Base-by-base conservation (phyloP, 2,888 invertebrate species). In the Myathropa florea region DNA sequence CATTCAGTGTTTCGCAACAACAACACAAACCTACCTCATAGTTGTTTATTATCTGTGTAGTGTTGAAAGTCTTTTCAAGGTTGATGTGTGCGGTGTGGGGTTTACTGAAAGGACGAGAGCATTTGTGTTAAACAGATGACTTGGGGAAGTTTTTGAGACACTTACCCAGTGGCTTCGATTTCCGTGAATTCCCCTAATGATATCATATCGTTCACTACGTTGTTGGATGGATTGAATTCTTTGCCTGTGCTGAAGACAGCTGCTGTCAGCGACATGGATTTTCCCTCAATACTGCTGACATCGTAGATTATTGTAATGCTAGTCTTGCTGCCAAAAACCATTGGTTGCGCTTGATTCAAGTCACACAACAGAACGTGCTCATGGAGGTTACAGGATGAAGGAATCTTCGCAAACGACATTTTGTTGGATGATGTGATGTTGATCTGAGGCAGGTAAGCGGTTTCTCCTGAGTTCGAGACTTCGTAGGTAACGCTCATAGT, bases 361-460 rank as follows among this genome's bases (percentile, higher is more conserved):
- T 92, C 92, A 71, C 93, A 93, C 28, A 92, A 68, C 84, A 92
- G 90, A 0, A 90, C 88, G 2, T 90, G 89, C 1, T 89, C 90
- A 53, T 89, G 85, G 55, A 85, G 85, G 24, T 88, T 88, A 81
- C 93, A 93, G 28, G 90, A 90, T 12, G 92, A 90, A 0, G 93
- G 93, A 23, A 90, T 91, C 77, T 90, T 90, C 1, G 92, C 91
- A 64, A 93, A 92, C 14, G 90, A 89, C 89, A 92, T 89, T 2
- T 90, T 91, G 77, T 92, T 91, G 2, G 94, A 93, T 36, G 94
- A 91, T 12, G 92, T 92, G 2, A 94, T 91, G 71, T 92, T 91
- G 26, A 94, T 88, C 89, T 93, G 92, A 0, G 94, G 93, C 60
- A 93, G 90, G 88, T 93, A 94, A 3, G 94, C 94, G 0, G 93